A percentile compares a stretch with the other conserved stretches of the same genome.
Evolutionary conservation across 2,888 invertebrate genomes (phyloP).

Genomic region (Caenorhabditis japonica): DNA sequence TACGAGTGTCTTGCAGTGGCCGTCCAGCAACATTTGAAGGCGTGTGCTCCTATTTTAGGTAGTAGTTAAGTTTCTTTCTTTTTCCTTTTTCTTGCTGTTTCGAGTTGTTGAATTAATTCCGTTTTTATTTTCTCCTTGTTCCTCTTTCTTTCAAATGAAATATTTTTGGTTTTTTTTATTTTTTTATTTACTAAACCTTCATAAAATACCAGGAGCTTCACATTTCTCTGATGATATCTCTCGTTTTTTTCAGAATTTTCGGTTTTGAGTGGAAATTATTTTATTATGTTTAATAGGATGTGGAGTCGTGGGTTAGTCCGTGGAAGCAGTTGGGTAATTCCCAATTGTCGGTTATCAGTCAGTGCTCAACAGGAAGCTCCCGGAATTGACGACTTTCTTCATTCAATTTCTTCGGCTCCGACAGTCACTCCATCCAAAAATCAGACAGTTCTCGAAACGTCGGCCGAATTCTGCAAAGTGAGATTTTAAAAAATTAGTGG

Average conservation of each 20-base stretch:
- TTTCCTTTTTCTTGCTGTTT: slow-evolving; percentile 20
- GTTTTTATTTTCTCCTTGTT: slow-evolving; percentile 5
- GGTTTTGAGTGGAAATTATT: neutral
- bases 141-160: neutral
- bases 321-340: neutral
- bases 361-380: neutral
- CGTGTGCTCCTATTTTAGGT: slow-evolving; percentile 47
- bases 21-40: slow-evolving; percentile 55
- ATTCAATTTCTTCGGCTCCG: slow-evolving; percentile 3
- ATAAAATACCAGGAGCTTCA: too few species aligned
- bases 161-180: neutral
- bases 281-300: slow-evolving; percentile 6
- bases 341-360: slow-evolving; percentile 2
- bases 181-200: neutral
- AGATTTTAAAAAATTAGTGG: too few species aligned
- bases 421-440: neutral
- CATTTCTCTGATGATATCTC: too few species aligned
- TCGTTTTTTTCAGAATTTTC: neutral
- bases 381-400: slow-evolving; percentile 36
- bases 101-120: slow-evolving; percentile 9
- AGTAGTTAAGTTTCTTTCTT: slow-evolving; percentile 25
- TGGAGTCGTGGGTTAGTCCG: slow-evolving; percentile 17
- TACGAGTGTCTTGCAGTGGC: slow-evolving; percentile 63
- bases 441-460: slow-evolving; percentile 11
- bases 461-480: slow-evolving; percentile 21